Conservation (phyloP, 2,888 invertebrate species). For the Tetanocera ferruginea region DNA sequence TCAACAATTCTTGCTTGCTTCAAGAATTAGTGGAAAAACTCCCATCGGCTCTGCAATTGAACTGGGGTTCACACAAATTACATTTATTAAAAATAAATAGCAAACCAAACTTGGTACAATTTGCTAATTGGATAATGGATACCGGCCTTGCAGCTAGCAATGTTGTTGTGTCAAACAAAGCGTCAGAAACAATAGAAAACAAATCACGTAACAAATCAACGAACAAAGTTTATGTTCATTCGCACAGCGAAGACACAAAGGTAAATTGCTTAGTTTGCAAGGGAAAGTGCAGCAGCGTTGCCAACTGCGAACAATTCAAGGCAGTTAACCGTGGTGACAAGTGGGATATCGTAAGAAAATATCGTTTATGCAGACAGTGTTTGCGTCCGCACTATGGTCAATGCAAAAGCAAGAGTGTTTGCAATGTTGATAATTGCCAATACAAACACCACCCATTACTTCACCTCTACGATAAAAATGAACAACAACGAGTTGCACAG, state of each 20-base stretch:
- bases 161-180: conserved; percentile 18
- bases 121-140: conserved; percentile 23
- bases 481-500: conserved; percentile 1
- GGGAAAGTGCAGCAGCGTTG: conserved; percentile 13
- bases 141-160: conserved; percentile 24
- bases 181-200: background rate
- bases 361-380: conserved; percentile 22
- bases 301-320: background rate
- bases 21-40: conserved; percentile 35
- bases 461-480: background rate
- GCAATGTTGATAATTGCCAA: conserved; percentile 9
- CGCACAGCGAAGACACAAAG: background rate
- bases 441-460: conserved; percentile 26
- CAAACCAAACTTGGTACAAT: conserved; percentile 7
- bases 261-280: conserved; percentile 21
- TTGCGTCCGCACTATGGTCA: conserved; percentile 12
- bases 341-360: conserved; percentile 11
- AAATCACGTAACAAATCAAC: background rate
- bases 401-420: background rate
- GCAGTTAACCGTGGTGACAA: background rate
- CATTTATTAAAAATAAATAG: conserved; percentile 13
- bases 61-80: conserved; percentile 32
- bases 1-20: background rate
- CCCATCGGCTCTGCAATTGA: conserved; percentile 16
- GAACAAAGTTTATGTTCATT: background rate